Evolutionary conservation across 2,113 vertebrate genomes (phyloP).

Genomic region (Peromyscus maniculatus): DNA sequence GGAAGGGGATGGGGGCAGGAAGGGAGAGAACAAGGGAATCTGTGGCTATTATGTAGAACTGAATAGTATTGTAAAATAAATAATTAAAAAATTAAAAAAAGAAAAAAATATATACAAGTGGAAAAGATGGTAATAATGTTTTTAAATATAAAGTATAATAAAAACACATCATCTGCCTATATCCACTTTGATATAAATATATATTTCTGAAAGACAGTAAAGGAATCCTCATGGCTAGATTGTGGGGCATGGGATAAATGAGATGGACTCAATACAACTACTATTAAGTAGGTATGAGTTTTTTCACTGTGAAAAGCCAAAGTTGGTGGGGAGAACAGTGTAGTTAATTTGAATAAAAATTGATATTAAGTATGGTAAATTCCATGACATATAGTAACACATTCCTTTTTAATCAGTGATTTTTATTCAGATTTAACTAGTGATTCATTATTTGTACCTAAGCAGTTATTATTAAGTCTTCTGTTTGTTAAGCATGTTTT

Average conservation of each 20-base stretch:
- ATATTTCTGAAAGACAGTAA: not conserved
- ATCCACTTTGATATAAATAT: not conserved
- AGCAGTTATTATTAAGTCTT: not conserved
- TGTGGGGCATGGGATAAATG: not conserved
- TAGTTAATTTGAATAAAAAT: not conserved
- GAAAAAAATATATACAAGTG: no score
- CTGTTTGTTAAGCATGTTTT: not conserved
- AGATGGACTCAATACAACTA: rapidly evolving
- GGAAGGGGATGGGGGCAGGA: no score
- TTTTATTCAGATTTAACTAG: not conserved
- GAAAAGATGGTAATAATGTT: not conserved
- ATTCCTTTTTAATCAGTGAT: not conserved
- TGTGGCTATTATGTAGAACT: no score
- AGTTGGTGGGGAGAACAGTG: not conserved
- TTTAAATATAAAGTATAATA: not conserved
- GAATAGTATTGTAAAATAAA: no score
- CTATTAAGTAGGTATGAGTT: no score
- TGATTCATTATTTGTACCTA: not conserved
- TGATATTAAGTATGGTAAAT: not conserved
- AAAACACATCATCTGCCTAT: not conserved
- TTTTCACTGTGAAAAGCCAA: not conserved
- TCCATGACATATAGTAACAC: not conserved
- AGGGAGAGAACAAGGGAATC: no score
- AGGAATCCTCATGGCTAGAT: not conserved
- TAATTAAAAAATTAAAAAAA: no score